Conservation (phyloP, 2,113 vertebrate species). For the Sialia sialis region DNA sequence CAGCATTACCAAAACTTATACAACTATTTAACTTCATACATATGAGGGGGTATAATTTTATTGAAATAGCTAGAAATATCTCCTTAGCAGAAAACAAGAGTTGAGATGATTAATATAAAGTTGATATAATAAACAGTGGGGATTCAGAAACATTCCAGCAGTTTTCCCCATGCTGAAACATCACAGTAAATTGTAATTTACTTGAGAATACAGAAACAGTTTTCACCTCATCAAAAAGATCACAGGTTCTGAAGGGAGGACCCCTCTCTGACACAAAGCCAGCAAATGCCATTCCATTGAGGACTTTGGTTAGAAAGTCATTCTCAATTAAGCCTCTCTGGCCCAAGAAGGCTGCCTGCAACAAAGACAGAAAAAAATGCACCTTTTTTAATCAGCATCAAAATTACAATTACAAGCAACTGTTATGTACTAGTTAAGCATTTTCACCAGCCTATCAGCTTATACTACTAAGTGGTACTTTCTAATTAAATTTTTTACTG, state of each 20-base stretch:
- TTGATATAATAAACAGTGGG: neutral
- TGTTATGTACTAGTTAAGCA: neutral
- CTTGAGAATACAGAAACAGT: neutral
- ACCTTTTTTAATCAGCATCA: slow-evolving; percentile 9
- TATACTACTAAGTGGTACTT: neutral
- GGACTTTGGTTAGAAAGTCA: slow-evolving; percentile 95
- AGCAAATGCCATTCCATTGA: slow-evolving; percentile 98
- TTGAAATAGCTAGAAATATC: neutral
- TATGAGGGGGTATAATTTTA: neutral
- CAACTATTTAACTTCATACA: neutral
- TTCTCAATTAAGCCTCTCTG: slow-evolving; percentile 96
- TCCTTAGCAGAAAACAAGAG: neutral
- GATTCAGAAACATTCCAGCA: neutral
- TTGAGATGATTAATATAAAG: neutral
- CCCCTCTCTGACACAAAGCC: slow-evolving; percentile 97
- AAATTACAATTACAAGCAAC: neutral
- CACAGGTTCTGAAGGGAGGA: slow-evolving; percentile 91
- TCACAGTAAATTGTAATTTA: neutral
- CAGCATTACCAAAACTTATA: neutral
- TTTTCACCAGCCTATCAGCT: neutral
- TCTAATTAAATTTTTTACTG: neutral
- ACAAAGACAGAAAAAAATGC: slow-evolving; percentile 20
- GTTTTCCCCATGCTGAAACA: neutral
- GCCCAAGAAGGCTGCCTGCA: slow-evolving; percentile 93
- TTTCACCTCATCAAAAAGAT: slow-evolving; percentile 97